Percentiles rank a stretch among this genome's conserved stretches.
Evolutionary conservation across 1,140 invertebrate genomes (phyloP).

Genomic region (Eupeodes corollae): DNA sequence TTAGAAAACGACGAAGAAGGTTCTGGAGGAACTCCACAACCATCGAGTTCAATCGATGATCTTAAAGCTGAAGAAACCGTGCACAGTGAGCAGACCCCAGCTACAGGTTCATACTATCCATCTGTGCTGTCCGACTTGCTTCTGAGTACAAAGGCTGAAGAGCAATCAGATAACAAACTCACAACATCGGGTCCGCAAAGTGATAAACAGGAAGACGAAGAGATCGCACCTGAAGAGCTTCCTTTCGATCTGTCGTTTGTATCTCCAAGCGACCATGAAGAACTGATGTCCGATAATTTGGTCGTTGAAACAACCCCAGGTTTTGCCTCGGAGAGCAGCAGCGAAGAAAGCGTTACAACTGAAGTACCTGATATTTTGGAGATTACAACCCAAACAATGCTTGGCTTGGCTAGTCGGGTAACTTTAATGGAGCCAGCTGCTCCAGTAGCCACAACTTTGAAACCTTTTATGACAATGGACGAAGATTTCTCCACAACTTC

Average conservation of each 20-base stretch:
- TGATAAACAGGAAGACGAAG: no score
- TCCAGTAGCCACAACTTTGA: conserved; percentile 27
- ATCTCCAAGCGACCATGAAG: conserved; percentile 2
- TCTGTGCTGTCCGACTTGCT: no score
- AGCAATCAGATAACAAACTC: no score
- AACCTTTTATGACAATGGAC: conserved; percentile 16
- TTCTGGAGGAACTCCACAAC: no score
- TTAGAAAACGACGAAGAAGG: no score
- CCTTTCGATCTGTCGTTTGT: conserved; percentile 18
- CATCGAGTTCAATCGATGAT: no score
- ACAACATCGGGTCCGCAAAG: no score
- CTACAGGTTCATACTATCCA: neutral
- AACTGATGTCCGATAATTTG: conserved; percentile 26
- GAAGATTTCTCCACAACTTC: neutral
- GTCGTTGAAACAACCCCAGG: conserved; percentile 22
- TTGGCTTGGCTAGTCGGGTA: conserved; percentile 34
- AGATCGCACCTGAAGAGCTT: conserved; percentile 22
- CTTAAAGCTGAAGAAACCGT: neutral
- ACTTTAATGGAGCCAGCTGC: conserved; percentile 39
- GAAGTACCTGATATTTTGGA: conserved; percentile 23
- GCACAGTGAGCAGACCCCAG: neutral
- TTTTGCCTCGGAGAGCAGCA: neutral
- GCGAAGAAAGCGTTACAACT: neutral
- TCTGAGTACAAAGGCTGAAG: no score
- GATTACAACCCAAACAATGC: conserved; percentile 34